These are phyloP conservation scores for Panagrolaimus sp. DNA, from an alignment of 1,140 invertebrate species.

Conservation along the genomic window DNA sequence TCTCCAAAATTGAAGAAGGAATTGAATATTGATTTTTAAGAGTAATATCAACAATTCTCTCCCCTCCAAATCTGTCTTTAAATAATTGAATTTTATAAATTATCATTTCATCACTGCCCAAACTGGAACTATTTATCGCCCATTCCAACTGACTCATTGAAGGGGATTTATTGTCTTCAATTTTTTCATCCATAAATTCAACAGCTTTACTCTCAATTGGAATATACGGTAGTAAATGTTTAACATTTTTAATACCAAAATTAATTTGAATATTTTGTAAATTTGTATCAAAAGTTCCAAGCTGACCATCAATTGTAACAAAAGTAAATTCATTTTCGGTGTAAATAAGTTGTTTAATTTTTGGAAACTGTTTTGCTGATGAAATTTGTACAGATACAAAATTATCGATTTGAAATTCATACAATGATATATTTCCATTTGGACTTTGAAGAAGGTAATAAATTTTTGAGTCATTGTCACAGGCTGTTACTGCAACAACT, in stretches of 20 bases:
- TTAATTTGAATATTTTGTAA: not conserved
- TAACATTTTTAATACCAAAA: not conserved
- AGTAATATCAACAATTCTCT: constrained; percentile 39
- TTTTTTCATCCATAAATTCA: not conserved
- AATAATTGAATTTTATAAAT: constrained; percentile 44
- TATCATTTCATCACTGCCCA: not conserved
- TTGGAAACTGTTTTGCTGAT: constrained; percentile 32
- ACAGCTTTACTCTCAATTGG: not conserved
- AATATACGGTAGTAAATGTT: not conserved
- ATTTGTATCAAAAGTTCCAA: constrained; percentile 47
- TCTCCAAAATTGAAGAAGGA: constrained; percentile 40
- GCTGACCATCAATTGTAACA: constrained; percentile 47
- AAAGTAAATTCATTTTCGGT: constrained; percentile 47
- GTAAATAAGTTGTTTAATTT: constrained; percentile 47
- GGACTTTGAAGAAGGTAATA: constrained; percentile 32
- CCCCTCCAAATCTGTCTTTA: constrained; percentile 49
- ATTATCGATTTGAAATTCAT: constrained; percentile 31
- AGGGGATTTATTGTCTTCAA: constrained; percentile 3
- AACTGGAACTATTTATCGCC: not conserved
- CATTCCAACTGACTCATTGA: constrained; percentile 12
- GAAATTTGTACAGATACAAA: constrained; percentile 32
- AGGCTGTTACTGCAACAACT: constrained; percentile 52
- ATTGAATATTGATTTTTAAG: constrained; percentile 31
- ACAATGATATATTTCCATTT: constrained; percentile 42
- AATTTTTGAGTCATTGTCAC: constrained; percentile 38